Percentiles rank a stretch among this genome's conserved stretches.
phyloP scores from a whole-genome alignment of 1,140 invertebrate species.

The Brachionus sp. region DNA sequence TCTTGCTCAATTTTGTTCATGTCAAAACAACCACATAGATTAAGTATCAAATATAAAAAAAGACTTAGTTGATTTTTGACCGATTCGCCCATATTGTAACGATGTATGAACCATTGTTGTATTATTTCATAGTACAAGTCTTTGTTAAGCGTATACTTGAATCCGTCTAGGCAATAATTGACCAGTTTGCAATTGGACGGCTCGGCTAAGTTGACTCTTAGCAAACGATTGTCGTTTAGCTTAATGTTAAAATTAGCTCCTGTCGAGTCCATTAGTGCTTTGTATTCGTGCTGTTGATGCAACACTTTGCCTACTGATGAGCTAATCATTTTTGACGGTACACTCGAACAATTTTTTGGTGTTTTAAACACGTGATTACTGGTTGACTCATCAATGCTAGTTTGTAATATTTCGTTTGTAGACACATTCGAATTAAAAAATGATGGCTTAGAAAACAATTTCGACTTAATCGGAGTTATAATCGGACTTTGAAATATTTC shows the following conservation, averaged over 20 bases:
- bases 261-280: neutral
- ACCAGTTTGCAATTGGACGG: constrained; percentile 5
- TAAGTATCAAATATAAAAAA: constrained; percentile 25
- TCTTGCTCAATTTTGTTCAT: constrained; percentile 32
- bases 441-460: neutral
- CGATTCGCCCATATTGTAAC: constrained; percentile 5
- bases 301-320: constrained; percentile 23
- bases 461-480: constrained; percentile 32
- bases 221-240: neutral
- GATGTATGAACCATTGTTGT: constrained; percentile 44
- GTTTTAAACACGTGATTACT: neutral
- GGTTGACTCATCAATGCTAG: neutral
- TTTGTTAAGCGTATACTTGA: constrained; percentile 36
- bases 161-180: constrained; percentile 36
- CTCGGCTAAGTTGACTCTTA: constrained; percentile 26
- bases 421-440: neutral
- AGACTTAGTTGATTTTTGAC: constrained; percentile 30
- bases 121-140: constrained; percentile 21
- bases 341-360: neutral
- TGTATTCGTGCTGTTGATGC: constrained; percentile 24
- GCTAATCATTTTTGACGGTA: neutral
- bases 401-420: neutral
- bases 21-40: constrained; percentile 43
- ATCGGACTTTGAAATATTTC: constrained; percentile 39
- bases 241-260: constrained; percentile 17